Evolutionary conservation across 1,140 invertebrate genomes (phyloP), one percentile per base, ranked within the genome.

Genomic region (Manduca sexta): DNA sequence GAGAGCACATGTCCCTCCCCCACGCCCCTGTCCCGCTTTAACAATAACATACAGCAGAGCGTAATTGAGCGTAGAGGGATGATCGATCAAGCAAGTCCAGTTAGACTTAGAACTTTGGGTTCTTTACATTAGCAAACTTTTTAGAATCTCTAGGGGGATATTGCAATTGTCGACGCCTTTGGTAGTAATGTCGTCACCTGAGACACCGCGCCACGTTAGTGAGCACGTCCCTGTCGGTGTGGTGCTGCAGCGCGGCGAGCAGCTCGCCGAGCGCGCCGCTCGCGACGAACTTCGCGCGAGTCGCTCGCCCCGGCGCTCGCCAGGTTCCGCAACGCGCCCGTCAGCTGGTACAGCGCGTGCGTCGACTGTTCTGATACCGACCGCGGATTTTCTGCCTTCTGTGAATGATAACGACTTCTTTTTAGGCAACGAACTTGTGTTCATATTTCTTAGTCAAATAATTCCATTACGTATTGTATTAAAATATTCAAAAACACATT

Each of bases 281-380:
- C n/a, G 89, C 77, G 40, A 93, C 84, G 12, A 91, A 87, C 42
- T n/a, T 87, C 75, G 60, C 89, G 89, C 4, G 92, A 70, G 56
- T 90, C 10, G 66, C 60, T 46, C 90, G 74, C 11, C 88, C 86
- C 87, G 11, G 88, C 88, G 30, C 87, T 88, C 17, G 87, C 78
- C 0, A 93, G 82, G 66, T 94, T 94, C 18, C 94, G 85, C 48
- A 96, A 69, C 1, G 93, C 92, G 0, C 93, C 94, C 0, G 93
- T 94, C 55, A 95, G 78, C 86, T 95, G 93, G 71, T 93, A 94
- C 39, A 94, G 71, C 0, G 91, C 92, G 73, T 94, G 92, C 18
- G 90, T 89, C 1, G 90, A 90, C 59, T 92, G 89, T 21, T 93
- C 92, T 2, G 69, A 75, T 0, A 85, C 68, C 14, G 66, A 56